These are phyloP conservation scores for Varanus salvator DNA, from an alignment of 2,113 vertebrate species.

Conservation along the genomic window DNA sequence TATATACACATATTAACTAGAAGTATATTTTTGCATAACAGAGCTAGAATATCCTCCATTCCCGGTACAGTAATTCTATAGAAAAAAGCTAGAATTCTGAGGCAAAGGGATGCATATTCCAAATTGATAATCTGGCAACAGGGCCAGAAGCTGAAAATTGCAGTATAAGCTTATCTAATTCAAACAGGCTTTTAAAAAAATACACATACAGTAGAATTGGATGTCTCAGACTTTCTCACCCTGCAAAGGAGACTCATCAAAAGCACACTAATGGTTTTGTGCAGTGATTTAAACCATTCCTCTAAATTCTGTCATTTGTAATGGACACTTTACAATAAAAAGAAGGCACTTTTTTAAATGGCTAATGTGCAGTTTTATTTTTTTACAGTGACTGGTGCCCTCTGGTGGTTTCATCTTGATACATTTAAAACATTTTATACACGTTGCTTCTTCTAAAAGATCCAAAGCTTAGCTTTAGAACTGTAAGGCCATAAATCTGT, in stretches of 20 bases:
- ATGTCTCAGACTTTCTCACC: background rate
- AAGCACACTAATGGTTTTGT: background rate
- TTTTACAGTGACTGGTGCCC: slow-evolving; percentile 57
- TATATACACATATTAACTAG: too few relatives aligned
- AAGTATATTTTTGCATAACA: too few relatives aligned
- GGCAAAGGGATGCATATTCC: too few relatives aligned
- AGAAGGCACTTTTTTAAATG: background rate
- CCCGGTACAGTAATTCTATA: background rate
- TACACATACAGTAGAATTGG: background rate
- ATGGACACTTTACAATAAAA: background rate
- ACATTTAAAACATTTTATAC: rapidly evolving
- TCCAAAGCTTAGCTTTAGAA: background rate
- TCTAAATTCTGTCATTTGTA: background rate
- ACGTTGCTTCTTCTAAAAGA: background rate
- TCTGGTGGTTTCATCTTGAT: slow-evolving; percentile 57
- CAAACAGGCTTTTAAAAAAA: background rate
- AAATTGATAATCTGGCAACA: background rate
- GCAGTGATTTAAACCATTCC: background rate
- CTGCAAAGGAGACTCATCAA: background rate
- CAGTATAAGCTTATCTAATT: background rate
- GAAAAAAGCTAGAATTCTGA: background rate
- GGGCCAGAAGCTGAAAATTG: too few relatives aligned
- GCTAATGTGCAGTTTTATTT: background rate
- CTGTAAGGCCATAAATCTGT: background rate
- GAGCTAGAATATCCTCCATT: too few relatives aligned